Percentiles rank a stretch among this genome's conserved stretches.
Conservation (phyloP, 37 sponge, comb jelly and placozoan species). For the Tethya wilhelma region DNA sequence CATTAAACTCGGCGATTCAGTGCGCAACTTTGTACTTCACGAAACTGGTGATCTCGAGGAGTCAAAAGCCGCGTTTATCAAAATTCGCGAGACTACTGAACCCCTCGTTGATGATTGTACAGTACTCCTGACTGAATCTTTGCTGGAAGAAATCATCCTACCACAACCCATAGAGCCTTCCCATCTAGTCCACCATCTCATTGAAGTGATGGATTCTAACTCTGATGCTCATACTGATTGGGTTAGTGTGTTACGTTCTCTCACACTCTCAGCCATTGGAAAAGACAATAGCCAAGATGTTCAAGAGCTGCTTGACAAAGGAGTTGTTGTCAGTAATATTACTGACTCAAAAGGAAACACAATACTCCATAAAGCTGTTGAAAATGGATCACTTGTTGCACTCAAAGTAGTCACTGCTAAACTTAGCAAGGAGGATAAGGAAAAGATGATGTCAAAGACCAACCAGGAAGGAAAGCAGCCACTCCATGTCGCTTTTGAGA, state of each 20-base stretch:
- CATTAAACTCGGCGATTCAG: background rate
- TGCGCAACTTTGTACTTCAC: background rate
- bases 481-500: too few species aligned
- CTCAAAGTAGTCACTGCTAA: too few species aligned
- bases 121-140: background rate
- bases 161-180: conserved; percentile 2
- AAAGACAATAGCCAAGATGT: too few species aligned
- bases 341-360: too few species aligned
- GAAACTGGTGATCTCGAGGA: background rate
- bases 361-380: too few species aligned
- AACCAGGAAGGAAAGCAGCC: too few species aligned
- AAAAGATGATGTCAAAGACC: too few species aligned
- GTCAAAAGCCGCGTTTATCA: background rate
- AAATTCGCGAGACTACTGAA: background rate
- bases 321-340: too few species aligned
- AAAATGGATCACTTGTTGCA: too few species aligned
- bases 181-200: background rate
- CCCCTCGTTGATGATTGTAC: conserved; percentile 24
- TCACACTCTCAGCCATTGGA: background rate
- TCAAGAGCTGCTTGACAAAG: too few species aligned
- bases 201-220: background rate
- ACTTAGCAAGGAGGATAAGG: too few species aligned
- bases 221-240: conserved; percentile 10
- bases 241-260: conserved; percentile 2
- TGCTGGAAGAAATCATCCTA: background rate